Base-by-base conservation (phyloP, 2,888 invertebrate genomes). In the Nebria salina region DNA sequence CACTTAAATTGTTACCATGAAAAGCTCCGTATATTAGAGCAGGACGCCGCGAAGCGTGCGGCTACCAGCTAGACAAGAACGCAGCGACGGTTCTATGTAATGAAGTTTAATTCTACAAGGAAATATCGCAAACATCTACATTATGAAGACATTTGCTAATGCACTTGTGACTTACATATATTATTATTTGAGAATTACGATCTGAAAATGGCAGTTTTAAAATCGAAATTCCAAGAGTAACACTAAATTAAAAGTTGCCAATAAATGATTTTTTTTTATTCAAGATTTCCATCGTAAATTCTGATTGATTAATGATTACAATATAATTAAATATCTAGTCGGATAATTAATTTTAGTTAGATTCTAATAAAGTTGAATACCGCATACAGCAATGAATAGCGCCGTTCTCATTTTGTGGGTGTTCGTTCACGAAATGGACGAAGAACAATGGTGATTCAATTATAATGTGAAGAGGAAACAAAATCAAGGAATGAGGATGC, bases 1-100 rank as follows among this genome's bases (percentile, higher is more conserved):
- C 73, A 73, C 73, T 73, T 73, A 73, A 73, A 73, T 43, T 42
- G 73, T 73, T 73, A 73, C 73, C 43, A 15, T 54, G 54, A 54
- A 54, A 54, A 11, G 54, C 54, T 54, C 7, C 11, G 7, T 54
- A 54, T 54, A 54, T 54, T 54, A 8, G 7, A 54, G 11, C 8
- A 54, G 54, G 54, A 54, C 13, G 13, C 4, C 54, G 8, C 4
- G 54, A 54, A 11, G 54, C 54, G 13, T 13, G 13, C 54, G 13
- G 7, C 54, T 13, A 54, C 2, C 2, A 2, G 54, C 8, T 54
- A 13, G 54, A 54, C 6, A 54, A 54, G 13, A 4, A 54, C 7
- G 54, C 34, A 1, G 2, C 34, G 2, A 34, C 4, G 0, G 34
- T 34, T 34, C 2, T 34, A 34, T 34, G 34, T 54, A 54, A 54